phyloP scores from a whole-genome alignment of 2,888 invertebrate species.

The Heliconius ismenius region DNA sequence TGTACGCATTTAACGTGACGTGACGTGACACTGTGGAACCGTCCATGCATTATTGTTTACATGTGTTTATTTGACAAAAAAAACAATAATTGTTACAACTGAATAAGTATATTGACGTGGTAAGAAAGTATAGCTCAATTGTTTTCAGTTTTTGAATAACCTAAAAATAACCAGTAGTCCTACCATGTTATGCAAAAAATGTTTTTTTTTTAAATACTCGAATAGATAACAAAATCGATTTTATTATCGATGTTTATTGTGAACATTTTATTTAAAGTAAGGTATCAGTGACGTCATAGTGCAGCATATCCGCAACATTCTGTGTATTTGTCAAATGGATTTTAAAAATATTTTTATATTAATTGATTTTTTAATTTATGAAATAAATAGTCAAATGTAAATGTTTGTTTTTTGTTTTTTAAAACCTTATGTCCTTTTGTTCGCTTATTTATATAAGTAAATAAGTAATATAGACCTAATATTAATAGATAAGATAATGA shows the following conservation, averaged over 20 bases:
- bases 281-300: background rate
- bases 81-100: background rate
- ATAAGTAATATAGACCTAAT: background rate
- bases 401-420: constrained; percentile 26
- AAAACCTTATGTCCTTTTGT: background rate
- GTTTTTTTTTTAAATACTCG: background rate
- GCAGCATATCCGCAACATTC: constrained; percentile 19
- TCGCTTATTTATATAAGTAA: background rate
- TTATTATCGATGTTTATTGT: background rate
- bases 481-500: no score
- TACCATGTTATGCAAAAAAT: background rate
- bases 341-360: constrained; percentile 41
- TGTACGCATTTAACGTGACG: constrained; percentile 11
- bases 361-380: constrained; percentile 36
- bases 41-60: constrained; percentile 1
- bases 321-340: constrained; percentile 22
- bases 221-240: constrained; percentile 2
- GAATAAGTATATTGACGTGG: background rate
- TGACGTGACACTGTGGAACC: constrained; percentile 14
- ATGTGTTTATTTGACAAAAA: background rate
- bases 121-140: background rate
- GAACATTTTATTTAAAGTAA: background rate
- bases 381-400: constrained; percentile 39
- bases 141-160: background rate
- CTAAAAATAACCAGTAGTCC: background rate